Evolutionary conservation across 2,888 invertebrate genomes (phyloP).

Genomic region (Carterocephalus palaemon): DNA sequence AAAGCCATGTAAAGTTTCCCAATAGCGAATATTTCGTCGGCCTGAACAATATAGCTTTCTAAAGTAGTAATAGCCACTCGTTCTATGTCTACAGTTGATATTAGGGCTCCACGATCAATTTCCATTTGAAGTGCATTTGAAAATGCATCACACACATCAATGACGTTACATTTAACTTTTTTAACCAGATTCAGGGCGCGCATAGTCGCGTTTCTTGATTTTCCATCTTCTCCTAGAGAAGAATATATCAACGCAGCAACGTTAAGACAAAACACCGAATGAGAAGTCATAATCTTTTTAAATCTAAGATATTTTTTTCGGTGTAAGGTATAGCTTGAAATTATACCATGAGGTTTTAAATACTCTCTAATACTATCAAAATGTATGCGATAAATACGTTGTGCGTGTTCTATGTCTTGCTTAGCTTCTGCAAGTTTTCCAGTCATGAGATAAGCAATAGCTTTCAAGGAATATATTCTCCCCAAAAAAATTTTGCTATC

Average conservation of each 20-base stretch:
- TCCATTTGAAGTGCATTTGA: constrained; percentile 69
- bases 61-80: constrained; percentile 51
- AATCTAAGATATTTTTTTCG: constrained; percentile 46
- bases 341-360: constrained; percentile 18
- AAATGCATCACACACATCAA: constrained; percentile 68
- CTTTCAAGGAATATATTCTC: constrained; percentile 56
- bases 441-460: constrained; percentile 48
- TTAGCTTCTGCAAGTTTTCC: constrained; percentile 50
- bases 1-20: constrained; percentile 65
- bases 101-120: constrained; percentile 54
- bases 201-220: constrained; percentile 48
- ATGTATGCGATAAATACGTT: constrained; percentile 52
- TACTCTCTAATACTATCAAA: constrained; percentile 49
- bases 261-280: constrained; percentile 64
- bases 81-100: constrained; percentile 57
- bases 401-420: constrained; percentile 51
- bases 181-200: constrained; percentile 56
- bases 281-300: constrained; percentile 44
- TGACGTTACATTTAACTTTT: constrained; percentile 53
- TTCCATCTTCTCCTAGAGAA: constrained; percentile 51
- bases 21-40: constrained; percentile 65
- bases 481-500: constrained; percentile 53
- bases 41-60: constrained; percentile 50
- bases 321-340: constrained; percentile 40
- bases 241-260: constrained; percentile 56